These are phyloP conservation scores for Eulemur rubriventer DNA, from an alignment of 2,797 vertebrate genomes.

Conservation along the genomic window DNA sequence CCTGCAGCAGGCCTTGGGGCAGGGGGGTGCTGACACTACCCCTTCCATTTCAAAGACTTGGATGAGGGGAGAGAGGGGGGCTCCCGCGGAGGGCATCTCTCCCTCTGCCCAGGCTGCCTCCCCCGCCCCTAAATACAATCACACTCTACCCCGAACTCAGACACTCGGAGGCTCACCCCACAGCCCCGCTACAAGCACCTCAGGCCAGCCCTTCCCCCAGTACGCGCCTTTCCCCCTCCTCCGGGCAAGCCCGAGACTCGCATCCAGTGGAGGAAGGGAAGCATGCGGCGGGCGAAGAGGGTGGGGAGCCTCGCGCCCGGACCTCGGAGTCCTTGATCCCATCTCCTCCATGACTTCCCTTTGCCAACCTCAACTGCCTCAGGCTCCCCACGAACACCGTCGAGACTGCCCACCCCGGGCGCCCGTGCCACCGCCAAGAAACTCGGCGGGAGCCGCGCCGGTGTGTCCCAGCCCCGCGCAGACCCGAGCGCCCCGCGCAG, in stretches of 20 bases:
- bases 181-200: background rate
- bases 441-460: background rate
- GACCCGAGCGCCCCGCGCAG: background rate
- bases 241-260: background rate
- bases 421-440: background rate
- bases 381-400: background rate
- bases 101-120: background rate
- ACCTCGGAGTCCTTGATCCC: background rate
- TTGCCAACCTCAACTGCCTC: background rate
- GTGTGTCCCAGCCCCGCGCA: background rate
- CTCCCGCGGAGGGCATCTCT: background rate
- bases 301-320: background rate
- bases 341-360: background rate
- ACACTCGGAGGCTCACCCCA: background rate
- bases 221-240: background rate
- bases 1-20: background rate
- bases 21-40: background rate
- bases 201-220: constrained; percentile 43
- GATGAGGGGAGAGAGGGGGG: background rate
- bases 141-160: constrained; percentile 17
- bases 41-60: background rate
- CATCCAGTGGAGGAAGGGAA: background rate
- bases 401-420: background rate
- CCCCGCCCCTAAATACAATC: background rate
- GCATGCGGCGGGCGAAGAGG: background rate